Conservation (phyloP, 1,140 invertebrate species). For the Lepeophtheirus salmonis region DNA sequence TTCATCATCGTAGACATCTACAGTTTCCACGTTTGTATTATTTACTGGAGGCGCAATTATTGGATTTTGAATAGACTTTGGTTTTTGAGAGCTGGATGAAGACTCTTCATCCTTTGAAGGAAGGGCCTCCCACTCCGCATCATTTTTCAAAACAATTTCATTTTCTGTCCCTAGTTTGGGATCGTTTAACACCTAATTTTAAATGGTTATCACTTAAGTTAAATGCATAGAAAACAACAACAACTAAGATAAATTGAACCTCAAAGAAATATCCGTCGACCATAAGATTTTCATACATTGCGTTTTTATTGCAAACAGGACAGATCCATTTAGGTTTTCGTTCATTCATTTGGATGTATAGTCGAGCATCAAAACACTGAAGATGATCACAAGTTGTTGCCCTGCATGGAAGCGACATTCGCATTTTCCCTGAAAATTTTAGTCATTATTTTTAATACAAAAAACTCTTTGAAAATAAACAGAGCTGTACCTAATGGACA, state of each 20-base stretch:
- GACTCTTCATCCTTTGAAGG: neutral
- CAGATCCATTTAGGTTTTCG: constrained; percentile 40
- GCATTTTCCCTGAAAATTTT: constrained; percentile 29
- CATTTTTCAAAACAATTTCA: constrained; percentile 15
- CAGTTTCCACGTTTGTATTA: neutral
- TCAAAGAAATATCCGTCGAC: constrained; percentile 30
- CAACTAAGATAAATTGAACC: no score
- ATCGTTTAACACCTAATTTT: neutral
- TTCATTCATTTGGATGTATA: constrained; percentile 41
- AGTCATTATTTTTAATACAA: neutral
- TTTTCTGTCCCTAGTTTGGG: constrained; percentile 3
- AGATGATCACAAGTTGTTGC: constrained; percentile 36
- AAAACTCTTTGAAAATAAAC: neutral
- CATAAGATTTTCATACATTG: constrained; percentile 33
- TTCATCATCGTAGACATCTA: neutral
- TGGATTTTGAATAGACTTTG: neutral
- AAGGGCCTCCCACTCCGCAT: constrained; percentile 15
- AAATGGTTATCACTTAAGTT: no score
- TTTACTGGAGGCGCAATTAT: constrained; percentile 6
- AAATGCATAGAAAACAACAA: no score
- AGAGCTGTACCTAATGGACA: constrained; percentile 79
- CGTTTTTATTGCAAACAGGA: constrained; percentile 37
- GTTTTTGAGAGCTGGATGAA: neutral
- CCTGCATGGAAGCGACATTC: constrained; percentile 33
- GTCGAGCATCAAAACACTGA: constrained; percentile 39